Base-by-base conservation (phyloP, 2,888 invertebrate genomes). In the Ophion costatus region DNA sequence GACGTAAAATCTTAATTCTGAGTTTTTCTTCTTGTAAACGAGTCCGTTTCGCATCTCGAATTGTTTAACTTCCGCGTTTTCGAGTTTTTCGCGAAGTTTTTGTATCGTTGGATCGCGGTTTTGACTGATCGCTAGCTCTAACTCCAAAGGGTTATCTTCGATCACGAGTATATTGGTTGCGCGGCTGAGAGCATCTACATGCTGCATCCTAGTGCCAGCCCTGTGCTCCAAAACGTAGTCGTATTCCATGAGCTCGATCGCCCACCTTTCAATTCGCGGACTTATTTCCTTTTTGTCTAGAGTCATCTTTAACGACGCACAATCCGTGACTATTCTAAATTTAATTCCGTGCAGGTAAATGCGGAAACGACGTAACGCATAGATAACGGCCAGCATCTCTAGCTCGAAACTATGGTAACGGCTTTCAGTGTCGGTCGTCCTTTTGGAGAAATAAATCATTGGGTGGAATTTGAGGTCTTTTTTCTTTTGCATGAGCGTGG, bases 101-200 rank as follows among this genome's bases (percentile, higher is more conserved):
- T 22, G 67, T 22, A 20, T 92, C 71, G 63, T 91, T 87, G 78
- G 89, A 88, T 22, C 91, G 67, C 2, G 91, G 91, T 74, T 89
- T 88, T 11, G 91, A 90, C 29, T 86, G 7, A 71, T 38, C 33
- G 85, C 87, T 84, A 90, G 87, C 14, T 75, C 38, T n/a, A 80
- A 56, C 22, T 91, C 85, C 77, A 89, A 90, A 77, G 73, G 73
- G 14, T 73, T 61, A 29, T 73, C 71, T 59, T 73, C 61, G 20
- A 73, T 61, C 3, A 61, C 61, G 14, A 73, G 22, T 9, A 73
- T 33, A 33, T 61, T 61, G 0, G 22, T 61, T 2, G 59, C n/a
- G 6, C 61, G 59, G 11, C 73, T 73, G 20, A 73, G 61, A 2
- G 73, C 61, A 73, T 61, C 73, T 14, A 61, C 61, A 73, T 73